Evolutionary conservation across 2,888 invertebrate genomes (phyloP).

Genomic region (Yponomeuta evonymella): DNA sequence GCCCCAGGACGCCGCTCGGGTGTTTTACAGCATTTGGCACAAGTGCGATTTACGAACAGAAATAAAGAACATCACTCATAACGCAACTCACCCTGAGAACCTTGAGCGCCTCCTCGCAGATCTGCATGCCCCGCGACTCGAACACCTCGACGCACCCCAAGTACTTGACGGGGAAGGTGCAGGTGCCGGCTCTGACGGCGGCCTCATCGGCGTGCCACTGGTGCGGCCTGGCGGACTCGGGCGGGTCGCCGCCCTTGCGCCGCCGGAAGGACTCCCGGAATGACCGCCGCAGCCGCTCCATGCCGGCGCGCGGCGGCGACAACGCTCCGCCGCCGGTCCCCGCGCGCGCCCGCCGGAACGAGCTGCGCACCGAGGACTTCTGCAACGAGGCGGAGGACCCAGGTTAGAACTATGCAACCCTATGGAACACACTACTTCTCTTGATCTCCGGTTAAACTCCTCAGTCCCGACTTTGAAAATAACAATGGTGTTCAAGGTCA

Average conservation of each 20-base stretch:
- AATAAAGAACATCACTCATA: background rate
- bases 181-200: constrained; percentile 95
- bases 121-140: constrained; percentile 99
- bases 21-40: no score
- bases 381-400: constrained; percentile 30
- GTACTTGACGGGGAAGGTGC: constrained; percentile 98
- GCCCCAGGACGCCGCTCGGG: no score
- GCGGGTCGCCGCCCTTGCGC: constrained; percentile 87
- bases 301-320: constrained; percentile 76
- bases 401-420: no score
- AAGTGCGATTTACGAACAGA: no score
- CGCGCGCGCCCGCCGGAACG: constrained; percentile 65
- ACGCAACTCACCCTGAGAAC: constrained; percentile 88
- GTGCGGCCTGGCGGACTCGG: constrained; percentile 96
- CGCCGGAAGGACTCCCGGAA: constrained; percentile 96
- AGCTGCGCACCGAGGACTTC: constrained; percentile 70
- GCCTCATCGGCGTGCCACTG: constrained; percentile 99
- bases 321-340: constrained; percentile 42
- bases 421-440: no score
- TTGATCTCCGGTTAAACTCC: no score
- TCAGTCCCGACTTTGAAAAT: no score
- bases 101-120: constrained; percentile 99
- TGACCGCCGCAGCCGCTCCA: constrained; percentile 92
- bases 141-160: constrained; percentile 99
- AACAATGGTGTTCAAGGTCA: no score